Evolutionary conservation across 2,888 invertebrate genomes (phyloP), one percentile per base, ranked within the genome.

Genomic region (Alviniconcha strummeri): DNA sequence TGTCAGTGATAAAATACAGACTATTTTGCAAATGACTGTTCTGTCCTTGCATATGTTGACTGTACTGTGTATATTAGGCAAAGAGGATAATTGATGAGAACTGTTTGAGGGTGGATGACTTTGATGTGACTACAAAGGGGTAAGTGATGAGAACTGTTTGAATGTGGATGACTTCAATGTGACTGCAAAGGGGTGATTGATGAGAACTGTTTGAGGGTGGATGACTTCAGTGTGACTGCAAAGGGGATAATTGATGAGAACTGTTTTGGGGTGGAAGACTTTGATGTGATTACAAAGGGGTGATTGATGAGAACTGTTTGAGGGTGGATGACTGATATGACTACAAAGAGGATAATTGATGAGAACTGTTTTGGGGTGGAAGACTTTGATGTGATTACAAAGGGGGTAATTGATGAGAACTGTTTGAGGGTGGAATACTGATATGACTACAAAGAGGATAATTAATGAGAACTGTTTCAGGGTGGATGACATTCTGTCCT

Each of bases 401-500:
- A 64, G 36, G 64, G 64, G 11, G 15, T 64, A 13, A 64, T 9
- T 64, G 64, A 64, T 64, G 36, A 85, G 85, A 52, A 64, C 64
- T 64, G 1, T 64, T 8, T 36, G 52, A 52, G 4, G n/a, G 19
- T 19, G 13, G 11, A 5, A 3, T 2, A 64, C 64, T 9, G 9
- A 36, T 64, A 15, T 15, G 11, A 13, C 64, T 9, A 64, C 11
- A 9, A 64, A 64, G 64, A 4, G 11, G 15, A 36, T 64, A 13
- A 64, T 9, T 64, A 4, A 64, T 64, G 36, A 85, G 85, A 52
- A 64, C 69, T 69, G 9, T 69, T 52, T 6, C 86, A 93, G 93
- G 92, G 79, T 93, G 92, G 92, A 92, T 93, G 91, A 93, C 92
- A 9, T 93, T 93, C 86, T 90, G 89, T 81, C 93, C 93, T 3